A percentile compares a stretch with the other conserved stretches of the same genome.
Evolutionary conservation across 2,888 invertebrate genomes (phyloP).

Genomic region (Latrodectus elegans): DNA sequence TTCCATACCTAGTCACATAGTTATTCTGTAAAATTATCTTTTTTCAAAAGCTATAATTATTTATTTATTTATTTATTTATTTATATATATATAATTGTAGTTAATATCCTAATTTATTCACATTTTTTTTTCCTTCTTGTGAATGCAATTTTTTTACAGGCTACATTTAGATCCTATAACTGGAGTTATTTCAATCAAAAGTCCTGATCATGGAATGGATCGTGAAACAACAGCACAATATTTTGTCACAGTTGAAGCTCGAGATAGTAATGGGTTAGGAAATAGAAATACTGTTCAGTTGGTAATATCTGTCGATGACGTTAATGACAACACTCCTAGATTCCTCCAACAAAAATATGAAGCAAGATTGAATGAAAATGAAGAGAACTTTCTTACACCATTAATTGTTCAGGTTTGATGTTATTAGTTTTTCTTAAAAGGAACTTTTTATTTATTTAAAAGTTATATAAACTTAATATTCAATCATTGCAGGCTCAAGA

Average conservation of each 20-base stretch:
- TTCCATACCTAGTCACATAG: too few relatives aligned
- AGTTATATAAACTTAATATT: neutral
- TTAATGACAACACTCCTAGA: constrained; percentile 91
- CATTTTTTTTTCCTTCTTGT: neutral
- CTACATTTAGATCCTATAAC: constrained; percentile 85
- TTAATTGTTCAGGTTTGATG: constrained; percentile 65
- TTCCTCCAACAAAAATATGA: constrained; percentile 89
- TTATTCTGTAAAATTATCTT: too few relatives aligned
- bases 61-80: neutral
- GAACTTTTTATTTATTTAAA: neutral
- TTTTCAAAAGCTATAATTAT: too few relatives aligned
- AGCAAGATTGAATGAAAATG: constrained; percentile 88
- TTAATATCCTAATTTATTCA: neutral
- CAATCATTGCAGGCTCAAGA: constrained; percentile 76
- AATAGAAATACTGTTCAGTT: constrained; percentile 91
- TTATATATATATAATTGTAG: neutral
- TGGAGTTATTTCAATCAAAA: constrained; percentile 89
- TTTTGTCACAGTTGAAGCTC: constrained; percentile 90
- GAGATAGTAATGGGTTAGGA: constrained; percentile 89
- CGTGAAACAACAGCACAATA: constrained; percentile 88
- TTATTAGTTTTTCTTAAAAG: neutral
- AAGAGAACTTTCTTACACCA: constrained; percentile 73
- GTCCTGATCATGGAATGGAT: constrained; percentile 86
- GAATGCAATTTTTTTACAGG: constrained; percentile 76
- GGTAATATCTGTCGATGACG: constrained; percentile 89